These are phyloP conservation scores for Hyles euphorbiae DNA, from an alignment of 1,140 invertebrate genomes.

Conservation along the genomic window DNA sequence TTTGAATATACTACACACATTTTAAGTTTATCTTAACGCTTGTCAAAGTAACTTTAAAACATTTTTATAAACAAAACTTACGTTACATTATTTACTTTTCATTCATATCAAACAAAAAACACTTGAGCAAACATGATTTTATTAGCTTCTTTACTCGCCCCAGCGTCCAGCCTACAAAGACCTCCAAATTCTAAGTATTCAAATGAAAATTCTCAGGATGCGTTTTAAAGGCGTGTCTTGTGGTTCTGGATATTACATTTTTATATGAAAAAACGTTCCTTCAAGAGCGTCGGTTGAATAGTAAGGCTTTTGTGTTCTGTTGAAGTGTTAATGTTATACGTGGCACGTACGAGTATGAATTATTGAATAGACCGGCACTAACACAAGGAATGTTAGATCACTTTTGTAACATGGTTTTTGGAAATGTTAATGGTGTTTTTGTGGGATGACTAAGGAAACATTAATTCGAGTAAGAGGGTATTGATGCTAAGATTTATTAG, in stretches of 20 bases:
- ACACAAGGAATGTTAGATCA: slow-evolving; percentile 20
- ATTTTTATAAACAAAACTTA: too few species aligned
- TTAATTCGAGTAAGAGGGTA: too few species aligned
- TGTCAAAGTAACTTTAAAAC: too few species aligned
- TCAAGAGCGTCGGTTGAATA: not conserved
- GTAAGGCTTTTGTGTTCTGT: slow-evolving; percentile 46
- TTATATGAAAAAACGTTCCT: not conserved
- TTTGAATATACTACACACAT: too few species aligned
- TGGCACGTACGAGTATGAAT: slow-evolving; percentile 65
- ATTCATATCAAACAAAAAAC: slow-evolving; percentile 2
- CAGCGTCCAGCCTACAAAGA: slow-evolving; percentile 8
- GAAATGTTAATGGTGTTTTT: not conserved
- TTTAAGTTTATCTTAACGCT: too few species aligned
- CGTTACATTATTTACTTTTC: not conserved
- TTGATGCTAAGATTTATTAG: too few species aligned
- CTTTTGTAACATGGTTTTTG: slow-evolving; percentile 4
- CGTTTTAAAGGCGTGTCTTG: too few species aligned
- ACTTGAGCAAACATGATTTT: slow-evolving; percentile 30
- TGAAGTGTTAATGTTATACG: slow-evolving; percentile 59
- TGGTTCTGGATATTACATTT: too few species aligned
- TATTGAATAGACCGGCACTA: slow-evolving; percentile 52
- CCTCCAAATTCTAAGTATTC: slow-evolving; percentile 3
- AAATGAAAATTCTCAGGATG: not conserved
- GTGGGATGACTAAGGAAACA: too few species aligned
- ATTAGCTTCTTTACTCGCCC: slow-evolving; percentile 22